phyloP scores from a whole-genome alignment of 2,888 invertebrate species.

The Metopia argyrocephala region DNA sequence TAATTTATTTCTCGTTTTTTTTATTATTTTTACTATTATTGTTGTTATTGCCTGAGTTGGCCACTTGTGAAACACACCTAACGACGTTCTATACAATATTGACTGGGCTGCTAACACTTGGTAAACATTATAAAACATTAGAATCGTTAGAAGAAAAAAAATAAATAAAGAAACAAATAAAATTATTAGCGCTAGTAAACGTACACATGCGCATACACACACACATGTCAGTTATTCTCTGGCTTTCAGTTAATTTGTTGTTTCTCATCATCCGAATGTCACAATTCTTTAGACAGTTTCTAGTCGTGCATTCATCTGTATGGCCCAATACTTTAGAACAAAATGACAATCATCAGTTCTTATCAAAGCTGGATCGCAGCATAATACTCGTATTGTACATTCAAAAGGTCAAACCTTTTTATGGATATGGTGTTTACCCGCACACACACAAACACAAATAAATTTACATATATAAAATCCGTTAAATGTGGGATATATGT shows the following conservation, averaged over 20 bases:
- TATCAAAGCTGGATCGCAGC: neutral
- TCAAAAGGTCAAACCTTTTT: too few relatives aligned
- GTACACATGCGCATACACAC: conserved; percentile 7
- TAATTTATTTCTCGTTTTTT: conserved; percentile 36
- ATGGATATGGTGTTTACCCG: too few relatives aligned
- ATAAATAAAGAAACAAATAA: neutral
- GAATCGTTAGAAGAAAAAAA: conserved; percentile 63
- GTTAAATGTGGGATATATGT: too few relatives aligned
- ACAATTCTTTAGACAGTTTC: conserved; percentile 12
- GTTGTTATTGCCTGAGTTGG: conserved; percentile 61
- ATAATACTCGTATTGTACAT: too few relatives aligned
- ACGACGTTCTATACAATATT: conserved; percentile 75
- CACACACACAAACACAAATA: too few relatives aligned
- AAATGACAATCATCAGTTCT: neutral
- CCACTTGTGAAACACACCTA: conserved; percentile 75
- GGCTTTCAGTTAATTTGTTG: neutral
- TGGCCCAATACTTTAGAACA: neutral
- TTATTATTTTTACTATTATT: conserved; percentile 22
- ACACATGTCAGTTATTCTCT: neutral
- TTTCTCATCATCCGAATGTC: neutral
- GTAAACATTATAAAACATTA: conserved; percentile 77
- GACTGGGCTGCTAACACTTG: conserved; percentile 75
- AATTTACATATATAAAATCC: too few relatives aligned
- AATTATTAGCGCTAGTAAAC: conserved; percentile 29
- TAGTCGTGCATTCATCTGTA: neutral